Evolutionary conservation across 2,888 invertebrate genomes (phyloP), one percentile per base, ranked within the genome.

Genomic region (Amorpha juglandis): DNA sequence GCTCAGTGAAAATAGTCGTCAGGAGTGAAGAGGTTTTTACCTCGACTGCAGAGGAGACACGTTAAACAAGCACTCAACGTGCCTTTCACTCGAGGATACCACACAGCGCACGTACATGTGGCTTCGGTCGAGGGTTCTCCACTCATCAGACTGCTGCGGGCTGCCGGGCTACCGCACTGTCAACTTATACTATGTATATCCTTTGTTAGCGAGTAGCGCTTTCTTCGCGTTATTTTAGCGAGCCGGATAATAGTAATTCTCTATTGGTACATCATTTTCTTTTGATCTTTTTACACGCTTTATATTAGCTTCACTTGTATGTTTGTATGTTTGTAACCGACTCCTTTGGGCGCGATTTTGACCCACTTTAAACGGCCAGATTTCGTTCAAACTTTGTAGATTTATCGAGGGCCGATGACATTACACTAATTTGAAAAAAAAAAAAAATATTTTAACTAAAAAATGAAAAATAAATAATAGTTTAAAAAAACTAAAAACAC

Each of bases 11-110:
- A 75, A 75, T 38, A 51, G 63, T 51, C 35, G 33, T 19, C 42
- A 58, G 42, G 38, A 58, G 58, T 58, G 58, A 42, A 58, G 58
- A 42, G 50, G 58, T 58, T 58, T 55, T 65, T 50, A 45, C 80
- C 74, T 81, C 84, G 80, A 83, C 85, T 85, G 80, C 78, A 82
- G 79, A 79, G 81, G 83, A 90, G 90, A 88, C 90, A 86, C 83
- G 90, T 88, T 90, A 88, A 89, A 92, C 88, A 86, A 88, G 86
- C 89, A 83, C 92, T 90, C 76, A 69, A 73, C 75, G 72, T 67
- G 80, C 81, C 81, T 83, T 73, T 76, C 78, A 81, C 84, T 83
- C 81, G 80, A 83, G 79, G 81, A 82, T 72, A 86, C 86, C 87
- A 80, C 84, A 82, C 85, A 86, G 86, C 87, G 80, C 84, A 82